Evolutionary conservation across 2,113 vertebrate species (phyloP).

Genomic region (Puffinus mauretanicus): DNA sequence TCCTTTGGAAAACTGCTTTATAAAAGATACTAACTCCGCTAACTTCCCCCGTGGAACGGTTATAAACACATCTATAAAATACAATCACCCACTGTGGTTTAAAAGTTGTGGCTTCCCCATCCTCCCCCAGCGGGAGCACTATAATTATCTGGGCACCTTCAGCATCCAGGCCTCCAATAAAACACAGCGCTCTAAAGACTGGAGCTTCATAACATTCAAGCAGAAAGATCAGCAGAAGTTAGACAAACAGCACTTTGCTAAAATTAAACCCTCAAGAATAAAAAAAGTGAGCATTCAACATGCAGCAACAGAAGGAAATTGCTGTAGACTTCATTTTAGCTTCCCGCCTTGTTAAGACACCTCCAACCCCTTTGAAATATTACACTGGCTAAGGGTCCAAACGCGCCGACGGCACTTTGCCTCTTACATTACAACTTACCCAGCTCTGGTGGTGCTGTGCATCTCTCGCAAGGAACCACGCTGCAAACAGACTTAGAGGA

Average conservation of each 20-base stretch:
- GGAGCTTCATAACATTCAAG: not conserved
- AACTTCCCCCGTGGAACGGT: not conserved
- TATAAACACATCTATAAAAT: not conserved
- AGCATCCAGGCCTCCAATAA: not conserved
- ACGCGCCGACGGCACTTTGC: not conserved
- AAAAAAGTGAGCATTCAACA: not conserved
- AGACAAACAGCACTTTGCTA: not conserved
- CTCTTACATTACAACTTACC: not conserved
- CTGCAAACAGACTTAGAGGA: not conserved
- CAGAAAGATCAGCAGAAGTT: not conserved
- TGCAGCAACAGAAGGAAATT: not conserved
- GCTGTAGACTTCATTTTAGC: not conserved
- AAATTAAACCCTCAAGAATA: not conserved
- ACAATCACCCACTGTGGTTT: not conserved
- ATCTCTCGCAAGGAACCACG: not conserved
- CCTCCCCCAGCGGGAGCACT: not conserved
- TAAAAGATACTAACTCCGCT: not conserved
- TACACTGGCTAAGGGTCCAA: not conserved
- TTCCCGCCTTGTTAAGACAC: not conserved
- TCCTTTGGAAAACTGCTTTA: not conserved
- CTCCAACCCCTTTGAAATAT: not conserved
- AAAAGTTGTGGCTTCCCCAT: not conserved
- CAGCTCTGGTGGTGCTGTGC: fast-evolving
- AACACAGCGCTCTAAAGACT: not conserved
- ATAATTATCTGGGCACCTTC: not conserved